Conservation (phyloP, 2,113 vertebrate genomes). For the Cranoglanis bouderius region DNA sequence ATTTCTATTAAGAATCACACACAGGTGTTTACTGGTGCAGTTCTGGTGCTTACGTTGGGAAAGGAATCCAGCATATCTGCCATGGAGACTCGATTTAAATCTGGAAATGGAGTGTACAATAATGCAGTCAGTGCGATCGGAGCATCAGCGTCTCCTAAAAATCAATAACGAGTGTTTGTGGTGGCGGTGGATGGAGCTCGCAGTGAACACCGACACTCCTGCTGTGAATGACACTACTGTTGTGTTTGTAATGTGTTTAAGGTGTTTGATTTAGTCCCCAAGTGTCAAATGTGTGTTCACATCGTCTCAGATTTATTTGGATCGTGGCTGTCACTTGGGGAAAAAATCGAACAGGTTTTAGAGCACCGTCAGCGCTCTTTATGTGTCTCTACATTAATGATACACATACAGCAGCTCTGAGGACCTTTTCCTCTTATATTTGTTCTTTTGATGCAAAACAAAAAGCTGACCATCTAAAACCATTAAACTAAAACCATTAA, state of each 20-base stretch:
- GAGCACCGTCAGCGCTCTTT: not conserved
- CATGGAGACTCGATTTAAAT: not conserved
- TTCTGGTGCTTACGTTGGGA: not conserved
- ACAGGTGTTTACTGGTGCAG: not conserved
- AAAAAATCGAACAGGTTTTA: not conserved
- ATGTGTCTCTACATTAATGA: not conserved
- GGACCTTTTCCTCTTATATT: not conserved
- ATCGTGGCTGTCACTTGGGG: not conserved
- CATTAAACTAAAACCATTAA: not conserved
- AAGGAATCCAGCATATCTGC: not conserved
- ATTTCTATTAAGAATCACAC: too few species aligned
- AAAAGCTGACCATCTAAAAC: not conserved
- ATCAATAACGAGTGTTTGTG: slow-evolving; percentile 2
- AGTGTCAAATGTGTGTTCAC: not conserved
- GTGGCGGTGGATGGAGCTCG: not conserved
- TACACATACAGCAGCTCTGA: not conserved
- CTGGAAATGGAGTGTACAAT: not conserved
- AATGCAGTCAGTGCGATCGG: not conserved
- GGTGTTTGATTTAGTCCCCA: slow-evolving; percentile 18
- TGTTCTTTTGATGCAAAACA: not conserved
- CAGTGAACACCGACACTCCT: not conserved
- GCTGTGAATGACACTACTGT: slow-evolving; percentile 1
- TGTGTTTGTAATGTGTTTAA: slow-evolving; percentile 19
- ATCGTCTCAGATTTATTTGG: slow-evolving; percentile 15
- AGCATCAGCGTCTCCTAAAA: not conserved